Conservation (phyloP, 1,140 invertebrate genomes). For the Drosophila rufa region DNA sequence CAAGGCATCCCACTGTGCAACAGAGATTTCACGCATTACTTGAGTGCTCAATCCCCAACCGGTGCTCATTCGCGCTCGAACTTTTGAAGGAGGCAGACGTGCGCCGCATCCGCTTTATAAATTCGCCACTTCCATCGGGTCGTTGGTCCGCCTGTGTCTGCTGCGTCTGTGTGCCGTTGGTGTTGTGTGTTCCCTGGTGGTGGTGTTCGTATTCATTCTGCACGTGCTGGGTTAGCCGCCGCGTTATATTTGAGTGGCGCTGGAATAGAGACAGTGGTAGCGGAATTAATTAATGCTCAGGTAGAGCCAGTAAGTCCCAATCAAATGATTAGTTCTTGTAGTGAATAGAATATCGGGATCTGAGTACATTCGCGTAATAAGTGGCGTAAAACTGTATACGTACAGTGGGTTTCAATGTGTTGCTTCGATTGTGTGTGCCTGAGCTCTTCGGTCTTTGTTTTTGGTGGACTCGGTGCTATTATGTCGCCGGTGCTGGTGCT, state of each 20-base stretch:
- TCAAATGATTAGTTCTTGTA: slow-evolving; percentile 22
- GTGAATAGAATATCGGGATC: not conserved
- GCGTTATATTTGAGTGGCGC: slow-evolving; percentile 8
- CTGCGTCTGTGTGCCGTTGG: not conserved
- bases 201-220: slow-evolving; percentile 26
- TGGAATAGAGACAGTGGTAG: slow-evolving; percentile 7
- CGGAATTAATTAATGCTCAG: slow-evolving; percentile 21
- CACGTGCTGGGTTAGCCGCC: slow-evolving; percentile 33
- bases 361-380: slow-evolving; percentile 28
- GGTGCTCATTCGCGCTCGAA: slow-evolving; percentile 12
- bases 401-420: slow-evolving; percentile 1
- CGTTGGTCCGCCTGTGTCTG: slow-evolving; percentile 9
- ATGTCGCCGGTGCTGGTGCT: slow-evolving; percentile 8
- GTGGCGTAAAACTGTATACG: slow-evolving; percentile 16
- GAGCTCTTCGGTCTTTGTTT: slow-evolving; percentile 22
- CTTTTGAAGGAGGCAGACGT: slow-evolving; percentile 12
- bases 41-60: not conserved
- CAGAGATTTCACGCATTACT: slow-evolving; percentile 22
- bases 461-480: slow-evolving; percentile 2
- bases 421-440: slow-evolving; percentile 1
- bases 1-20: not conserved
- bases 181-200: not conserved
- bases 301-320: slow-evolving; percentile 28
- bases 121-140: slow-evolving; percentile 2
- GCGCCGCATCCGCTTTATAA: not conserved